Conservation (phyloP, 2,113 vertebrate genomes). For the Chamaea fasciata region DNA sequence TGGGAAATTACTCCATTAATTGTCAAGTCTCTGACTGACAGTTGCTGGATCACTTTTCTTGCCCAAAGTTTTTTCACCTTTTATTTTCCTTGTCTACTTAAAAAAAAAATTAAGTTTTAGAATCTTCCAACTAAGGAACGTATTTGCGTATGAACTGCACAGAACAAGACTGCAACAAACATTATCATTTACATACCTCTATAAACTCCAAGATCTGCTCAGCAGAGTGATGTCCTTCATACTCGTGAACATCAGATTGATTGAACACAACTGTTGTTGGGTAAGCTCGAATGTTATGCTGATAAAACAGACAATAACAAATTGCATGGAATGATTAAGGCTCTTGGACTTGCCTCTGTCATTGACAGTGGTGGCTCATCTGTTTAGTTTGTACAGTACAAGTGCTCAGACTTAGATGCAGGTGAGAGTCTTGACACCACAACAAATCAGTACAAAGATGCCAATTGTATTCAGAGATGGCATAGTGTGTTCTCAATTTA, state of each 20-base stretch:
- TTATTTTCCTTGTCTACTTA: neutral
- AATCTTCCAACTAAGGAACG: neutral
- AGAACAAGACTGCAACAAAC: neutral
- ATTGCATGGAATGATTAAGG: neutral
- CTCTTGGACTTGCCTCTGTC: neutral
- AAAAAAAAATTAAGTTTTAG: neutral
- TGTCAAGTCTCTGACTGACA: neutral
- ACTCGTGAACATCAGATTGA: conserved; percentile 88
- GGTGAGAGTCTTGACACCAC: neutral
- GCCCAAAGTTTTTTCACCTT: neutral
- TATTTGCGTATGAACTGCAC: neutral
- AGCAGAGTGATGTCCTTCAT: conserved; percentile 93
- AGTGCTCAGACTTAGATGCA: neutral
- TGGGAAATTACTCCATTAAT: neutral
- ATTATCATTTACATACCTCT: conserved; percentile 74
- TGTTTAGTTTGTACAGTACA: neutral
- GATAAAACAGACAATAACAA: conserved; percentile 29
- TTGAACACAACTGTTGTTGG: conserved; percentile 96
- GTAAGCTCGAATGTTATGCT: conserved; percentile 97
- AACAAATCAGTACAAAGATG: neutral
- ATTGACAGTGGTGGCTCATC: neutral
- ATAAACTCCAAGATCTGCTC: conserved; percentile 95
- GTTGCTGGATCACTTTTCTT: neutral
- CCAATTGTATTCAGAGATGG: neutral
- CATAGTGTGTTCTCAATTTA: neutral